phyloP scores from a whole-genome alignment of 2,888 invertebrate genomes.

The Hesperia comma region DNA sequence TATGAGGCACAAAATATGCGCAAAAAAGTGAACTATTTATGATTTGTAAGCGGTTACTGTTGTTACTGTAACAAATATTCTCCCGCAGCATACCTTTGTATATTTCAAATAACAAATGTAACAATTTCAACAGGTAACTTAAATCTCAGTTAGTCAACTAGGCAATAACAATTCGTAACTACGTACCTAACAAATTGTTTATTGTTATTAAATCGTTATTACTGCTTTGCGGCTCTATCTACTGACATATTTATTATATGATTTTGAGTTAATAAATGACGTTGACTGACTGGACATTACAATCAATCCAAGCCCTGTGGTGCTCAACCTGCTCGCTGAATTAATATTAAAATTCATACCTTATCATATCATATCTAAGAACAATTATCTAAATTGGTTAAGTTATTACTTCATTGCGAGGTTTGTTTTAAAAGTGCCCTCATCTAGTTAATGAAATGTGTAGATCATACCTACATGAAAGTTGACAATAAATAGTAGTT shows the following conservation, averaged over 20 bases:
- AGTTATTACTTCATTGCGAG: not conserved
- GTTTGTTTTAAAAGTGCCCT: not conserved
- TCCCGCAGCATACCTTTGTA: not conserved
- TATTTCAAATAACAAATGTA: constrained; percentile 14
- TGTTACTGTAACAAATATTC: not conserved
- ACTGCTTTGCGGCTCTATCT: constrained; percentile 49
- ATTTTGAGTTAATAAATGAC: constrained; percentile 48
- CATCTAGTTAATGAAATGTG: not conserved
- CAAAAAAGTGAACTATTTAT: not conserved
- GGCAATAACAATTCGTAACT: constrained; percentile 34
- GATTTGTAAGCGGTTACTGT: not conserved
- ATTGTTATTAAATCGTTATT: constrained; percentile 54
- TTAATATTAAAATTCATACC: not conserved
- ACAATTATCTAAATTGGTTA: not conserved
- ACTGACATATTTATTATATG: constrained; percentile 55
- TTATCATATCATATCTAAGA: too few relatives aligned
- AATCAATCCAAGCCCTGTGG: constrained; percentile 42
- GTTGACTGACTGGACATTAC: constrained; percentile 45
- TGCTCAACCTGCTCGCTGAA: not conserved
- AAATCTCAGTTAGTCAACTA: constrained; percentile 30
- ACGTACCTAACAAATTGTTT: constrained; percentile 40
- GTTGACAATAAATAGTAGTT: too few relatives aligned
- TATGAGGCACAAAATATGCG: too few relatives aligned
- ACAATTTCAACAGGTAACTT: constrained; percentile 28
- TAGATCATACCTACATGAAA: too few relatives aligned